Base-by-base conservation (phyloP, 2,888 invertebrate species). In the Polydrusus tereticollis region DNA sequence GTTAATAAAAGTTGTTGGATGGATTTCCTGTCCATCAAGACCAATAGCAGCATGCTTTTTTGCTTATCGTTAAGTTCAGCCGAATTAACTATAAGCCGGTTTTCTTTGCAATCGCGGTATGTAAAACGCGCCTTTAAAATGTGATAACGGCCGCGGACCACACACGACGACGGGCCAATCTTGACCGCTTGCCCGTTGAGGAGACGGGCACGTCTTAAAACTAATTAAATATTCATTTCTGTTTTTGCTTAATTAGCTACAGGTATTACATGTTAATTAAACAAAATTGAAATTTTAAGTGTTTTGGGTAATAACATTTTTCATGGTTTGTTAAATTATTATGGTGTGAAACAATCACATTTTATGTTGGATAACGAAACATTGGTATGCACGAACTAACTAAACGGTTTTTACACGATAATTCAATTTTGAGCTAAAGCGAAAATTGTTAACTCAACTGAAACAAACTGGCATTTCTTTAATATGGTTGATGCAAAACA, bases 111-210 rank as follows among this genome's bases (percentile, higher is more conserved):
- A 69, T 36, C 36, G 55, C 62, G 60, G 62, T 69, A 62, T 69
- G 69, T 62, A 60, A 68, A 67, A 29, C 52, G 62, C 62, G 69
- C 69, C 62, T 69, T 69, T 69, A 69, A 69, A 20, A 52, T 43
- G 59, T 55, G 63, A 69, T 69, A 62, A 69, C 60, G 62, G 60
- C 50, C 58, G 62, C 52, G 55, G 69, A 69, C 69, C 69, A 69
- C 69, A 69, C 69, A 69, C 69, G 69, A 43, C 23, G 69, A 16
- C 43, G 33, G 52, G 63, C 12, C 62, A 29, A 41, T 66, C 58
- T 76, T 57, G 43, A 55, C 41, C 55, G 16, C 21, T 55, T 29
- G 43, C 12, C 29, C 12, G 41, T 6, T 41, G 16, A n/a, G 2
- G n/a, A 41, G 6, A 8, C 62, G 45, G 62, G 47, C 16, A 43